A percentile compares a stretch with the other conserved stretches of the same genome.
Evolutionary conservation across 2,113 vertebrate species (phyloP).

Genomic region (Neotragus moschatus): DNA sequence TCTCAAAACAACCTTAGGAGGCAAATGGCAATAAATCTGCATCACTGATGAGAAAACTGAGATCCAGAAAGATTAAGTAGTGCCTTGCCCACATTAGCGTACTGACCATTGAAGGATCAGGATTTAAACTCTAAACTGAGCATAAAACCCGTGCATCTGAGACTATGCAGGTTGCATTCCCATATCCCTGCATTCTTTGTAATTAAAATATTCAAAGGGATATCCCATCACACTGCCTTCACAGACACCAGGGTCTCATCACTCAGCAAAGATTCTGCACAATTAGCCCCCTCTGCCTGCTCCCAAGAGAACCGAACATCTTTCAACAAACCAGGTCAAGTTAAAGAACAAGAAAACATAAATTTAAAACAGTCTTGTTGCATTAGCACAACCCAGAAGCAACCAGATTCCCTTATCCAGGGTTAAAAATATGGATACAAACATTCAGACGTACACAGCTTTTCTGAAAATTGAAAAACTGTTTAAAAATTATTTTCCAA

Average conservation of each 20-base stretch:
- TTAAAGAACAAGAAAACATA: conserved; percentile 53
- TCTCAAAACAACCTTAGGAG: conserved; percentile 15
- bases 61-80: background rate
- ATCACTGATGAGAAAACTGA: conserved; percentile 37
- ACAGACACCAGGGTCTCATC: conserved; percentile 45
- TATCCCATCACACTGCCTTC: background rate
- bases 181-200: background rate
- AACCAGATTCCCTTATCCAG: background rate
- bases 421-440: background rate
- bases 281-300: background rate
- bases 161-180: background rate
- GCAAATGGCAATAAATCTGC: background rate
- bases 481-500: conserved; percentile 28
- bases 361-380: conserved; percentile 42
- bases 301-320: background rate
- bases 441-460: background rate
- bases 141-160: background rate
- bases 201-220: conserved; percentile 36
- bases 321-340: conserved; percentile 57
- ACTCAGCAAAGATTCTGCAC: conserved; percentile 45
- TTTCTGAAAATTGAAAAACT: conserved; percentile 2
- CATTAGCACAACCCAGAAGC: conserved; percentile 14
- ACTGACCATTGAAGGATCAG: background rate
- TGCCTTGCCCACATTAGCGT: background rate
- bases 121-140: conserved; percentile 6